Percentiles rank a stretch among this genome's conserved stretches.
phyloP scores from a whole-genome alignment of 2,797 vertebrate species.

The Synanceia verrucosa region DNA sequence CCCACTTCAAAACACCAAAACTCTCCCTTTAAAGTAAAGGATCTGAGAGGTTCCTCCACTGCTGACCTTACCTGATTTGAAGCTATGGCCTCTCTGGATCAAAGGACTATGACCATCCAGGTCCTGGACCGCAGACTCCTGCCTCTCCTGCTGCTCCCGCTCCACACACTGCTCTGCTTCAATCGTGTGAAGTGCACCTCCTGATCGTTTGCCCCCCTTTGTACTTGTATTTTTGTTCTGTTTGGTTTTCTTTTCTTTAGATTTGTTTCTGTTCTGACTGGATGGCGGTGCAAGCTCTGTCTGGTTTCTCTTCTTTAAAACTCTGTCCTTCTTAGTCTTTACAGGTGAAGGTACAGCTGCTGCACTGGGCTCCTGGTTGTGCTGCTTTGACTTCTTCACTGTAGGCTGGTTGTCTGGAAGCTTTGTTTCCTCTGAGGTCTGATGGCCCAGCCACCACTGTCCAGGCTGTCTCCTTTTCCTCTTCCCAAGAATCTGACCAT shows the following conservation, averaged over 20 bases:
- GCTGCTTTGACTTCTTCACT: conserved; percentile 43
- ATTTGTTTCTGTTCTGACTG: neutral
- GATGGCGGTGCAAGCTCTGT: neutral
- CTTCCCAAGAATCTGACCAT: conserved; percentile 20
- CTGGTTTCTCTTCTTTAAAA: conserved; percentile 15
- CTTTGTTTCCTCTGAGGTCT: conserved; percentile 17
- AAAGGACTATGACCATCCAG: conserved; percentile 35
- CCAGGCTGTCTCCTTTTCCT: conserved; percentile 61
- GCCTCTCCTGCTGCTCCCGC: conserved; percentile 7
- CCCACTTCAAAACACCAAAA: no score
- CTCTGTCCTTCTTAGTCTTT: conserved; percentile 20
- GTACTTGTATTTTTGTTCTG: neutral
- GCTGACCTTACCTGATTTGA: conserved; percentile 55
- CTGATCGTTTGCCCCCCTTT: neutral
- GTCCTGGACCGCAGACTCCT: neutral
- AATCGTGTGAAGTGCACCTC: neutral
- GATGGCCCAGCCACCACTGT: conserved; percentile 63
- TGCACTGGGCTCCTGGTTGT: neutral
- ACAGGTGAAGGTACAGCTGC: neutral
- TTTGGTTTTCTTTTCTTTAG: conserved; percentile 33
- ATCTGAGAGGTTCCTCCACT: neutral
- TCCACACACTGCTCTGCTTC: conserved; percentile 8
- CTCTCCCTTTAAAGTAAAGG: no score
- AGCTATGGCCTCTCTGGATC: conserved; percentile 20
- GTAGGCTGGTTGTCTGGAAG: neutral